Evolutionary conservation across 2,113 vertebrate genomes (phyloP), one percentile per base, ranked within the genome.

Genomic region (Plectropomus leopardus): DNA sequence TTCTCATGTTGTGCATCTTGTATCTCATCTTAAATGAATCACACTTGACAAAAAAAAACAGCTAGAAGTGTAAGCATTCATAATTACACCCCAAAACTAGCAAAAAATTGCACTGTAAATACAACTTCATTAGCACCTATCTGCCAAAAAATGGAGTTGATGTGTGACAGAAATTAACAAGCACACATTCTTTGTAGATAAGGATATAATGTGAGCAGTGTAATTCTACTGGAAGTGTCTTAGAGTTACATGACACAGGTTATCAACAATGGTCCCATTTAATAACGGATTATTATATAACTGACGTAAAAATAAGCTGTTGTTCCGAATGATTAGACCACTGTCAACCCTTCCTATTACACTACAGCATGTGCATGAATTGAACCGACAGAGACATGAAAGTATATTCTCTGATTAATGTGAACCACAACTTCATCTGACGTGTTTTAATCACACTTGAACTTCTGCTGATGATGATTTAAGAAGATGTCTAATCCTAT

Each of bases 371-470:
- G 28, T 48, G 11, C 68, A 28, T 19, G 32, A 54, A 61, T 47
- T 69, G 9, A 17, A 44, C 19, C 36, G 63, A 36, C 16, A 40
- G 17, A 61, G 9, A 68, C 50, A 68, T 28, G 11, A 54, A 54
- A 48, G 55, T 68, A 40, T 40, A 44, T 24, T n/a, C 40, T 58
- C 21, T 57, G 17, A 85, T 59, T 51, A 32, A 42, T 54, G 68
- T 57, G 51, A 74, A 28, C 3, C 16, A 32, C 7, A 30, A 24
- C 24, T 32, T 60, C 16, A 40, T 40, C 40, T 34, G 67, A 68
- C 72, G 2, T 34, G 60, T 55, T 23, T 81, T 57, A 61, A 68
- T 72, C 21, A 34, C 9, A 32, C 10, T 57, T 45, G 48, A 78
- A 57, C 24, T 28, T 60, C n/a, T 11, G 1, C 8, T 34, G 24